phyloP scores from a whole-genome alignment of 2,888 invertebrate genomes.

The Eumerus sabulonum region DNA sequence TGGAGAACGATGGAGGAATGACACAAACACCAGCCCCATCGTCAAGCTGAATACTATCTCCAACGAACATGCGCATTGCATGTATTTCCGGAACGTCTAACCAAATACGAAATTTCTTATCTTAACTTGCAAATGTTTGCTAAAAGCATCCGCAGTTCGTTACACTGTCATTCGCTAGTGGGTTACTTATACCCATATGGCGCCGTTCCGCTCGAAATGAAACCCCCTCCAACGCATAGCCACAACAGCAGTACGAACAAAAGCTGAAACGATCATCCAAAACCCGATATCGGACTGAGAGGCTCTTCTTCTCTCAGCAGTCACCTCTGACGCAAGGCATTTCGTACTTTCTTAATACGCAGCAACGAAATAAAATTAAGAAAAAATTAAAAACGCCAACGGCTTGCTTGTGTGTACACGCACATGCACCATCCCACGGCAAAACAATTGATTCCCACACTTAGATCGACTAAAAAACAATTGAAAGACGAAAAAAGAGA shows the following conservation, averaged over 20 bases:
- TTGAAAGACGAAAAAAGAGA: neutral
- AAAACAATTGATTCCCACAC: conserved; percentile 28
- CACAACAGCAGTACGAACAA: neutral
- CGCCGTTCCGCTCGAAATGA: neutral
- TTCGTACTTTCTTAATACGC: conserved; percentile 34
- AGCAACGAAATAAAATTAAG: conserved; percentile 7
- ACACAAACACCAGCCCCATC: conserved; percentile 6
- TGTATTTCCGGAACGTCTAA: too few species aligned
- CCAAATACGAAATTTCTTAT: too few species aligned
- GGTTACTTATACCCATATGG: too few species aligned
- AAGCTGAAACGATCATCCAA: neutral
- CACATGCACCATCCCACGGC: conserved; percentile 6
- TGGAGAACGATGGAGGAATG: too few species aligned
- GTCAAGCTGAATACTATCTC: too few species aligned
- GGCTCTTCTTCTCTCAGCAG: neutral
- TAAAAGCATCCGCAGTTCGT: too few species aligned
- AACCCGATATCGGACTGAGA: too few species aligned
- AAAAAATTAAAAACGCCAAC: conserved; percentile 10
- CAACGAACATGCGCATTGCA: too few species aligned
- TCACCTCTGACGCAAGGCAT: conserved; percentile 36
- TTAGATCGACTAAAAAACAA: neutral
- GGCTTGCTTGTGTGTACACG: conserved; percentile 18
- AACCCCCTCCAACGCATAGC: conserved; percentile 2
- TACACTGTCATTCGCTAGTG: too few species aligned
- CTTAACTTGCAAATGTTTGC: neutral